Percentiles rank a stretch among this genome's conserved stretches.
phyloP scores from a whole-genome alignment of 2,113 vertebrate genomes.

The Sialia sialis region DNA sequence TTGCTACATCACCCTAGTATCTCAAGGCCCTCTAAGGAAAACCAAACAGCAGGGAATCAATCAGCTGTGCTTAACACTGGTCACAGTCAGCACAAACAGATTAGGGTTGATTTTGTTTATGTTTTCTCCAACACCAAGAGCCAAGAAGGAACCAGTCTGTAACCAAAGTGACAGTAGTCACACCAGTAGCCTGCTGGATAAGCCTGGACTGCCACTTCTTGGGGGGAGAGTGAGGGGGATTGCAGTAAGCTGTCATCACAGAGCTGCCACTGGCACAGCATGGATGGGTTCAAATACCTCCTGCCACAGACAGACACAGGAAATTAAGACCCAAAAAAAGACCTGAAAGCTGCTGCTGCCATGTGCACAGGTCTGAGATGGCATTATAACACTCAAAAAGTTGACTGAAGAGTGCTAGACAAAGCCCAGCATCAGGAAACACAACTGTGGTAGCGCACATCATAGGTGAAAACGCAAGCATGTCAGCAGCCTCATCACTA shows the following conservation, averaged over 20 bases:
- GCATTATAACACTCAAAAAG: neutral
- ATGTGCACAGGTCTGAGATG: rapidly evolving
- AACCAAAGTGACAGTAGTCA: neutral
- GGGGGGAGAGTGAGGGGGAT: rapidly evolving
- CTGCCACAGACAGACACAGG: neutral
- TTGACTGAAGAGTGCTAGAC: rapidly evolving
- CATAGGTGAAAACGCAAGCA: rapidly evolving
- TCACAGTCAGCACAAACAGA: neutral
- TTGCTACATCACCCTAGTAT: neutral
- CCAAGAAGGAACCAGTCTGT: neutral
- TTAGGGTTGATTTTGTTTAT: neutral
- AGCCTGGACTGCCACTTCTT: neutral
- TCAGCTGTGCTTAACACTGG: neutral
- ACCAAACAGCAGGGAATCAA: neutral
- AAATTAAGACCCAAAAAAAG: neutral
- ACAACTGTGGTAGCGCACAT: rapidly evolving
- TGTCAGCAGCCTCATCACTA: neutral
- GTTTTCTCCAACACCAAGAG: neutral
- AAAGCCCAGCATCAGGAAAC: neutral
- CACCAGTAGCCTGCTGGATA: neutral
- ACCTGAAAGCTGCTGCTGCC: neutral
- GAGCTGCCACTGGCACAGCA: neutral
- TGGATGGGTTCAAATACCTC: neutral
- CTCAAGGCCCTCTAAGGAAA: neutral
- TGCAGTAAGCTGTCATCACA: neutral